A percentile compares a stretch with the other conserved stretches of the same genome.
phyloP scores from a whole-genome alignment of 2,888 invertebrate species.

The Octonoba sinensis region DNA sequence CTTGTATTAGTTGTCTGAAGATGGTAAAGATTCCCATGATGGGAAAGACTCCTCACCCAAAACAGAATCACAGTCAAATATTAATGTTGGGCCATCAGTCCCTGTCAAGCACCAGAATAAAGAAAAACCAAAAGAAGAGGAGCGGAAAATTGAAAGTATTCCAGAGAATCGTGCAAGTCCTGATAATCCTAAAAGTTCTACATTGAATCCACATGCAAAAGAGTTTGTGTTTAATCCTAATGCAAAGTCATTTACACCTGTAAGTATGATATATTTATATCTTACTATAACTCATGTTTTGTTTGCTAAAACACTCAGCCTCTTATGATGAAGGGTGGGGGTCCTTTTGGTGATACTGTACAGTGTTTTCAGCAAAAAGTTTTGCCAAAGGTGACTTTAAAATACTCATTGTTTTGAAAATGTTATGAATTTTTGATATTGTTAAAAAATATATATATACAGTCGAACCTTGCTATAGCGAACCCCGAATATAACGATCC shows the following conservation, averaged over 20 bases:
- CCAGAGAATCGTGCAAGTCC: slow-evolving; percentile 46
- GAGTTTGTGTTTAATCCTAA: slow-evolving; percentile 90
- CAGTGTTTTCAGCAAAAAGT: too few relatives aligned
- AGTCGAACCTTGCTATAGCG: too few relatives aligned
- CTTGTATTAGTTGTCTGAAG: slow-evolving; percentile 35
- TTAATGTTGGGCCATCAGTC: slow-evolving; percentile 7
- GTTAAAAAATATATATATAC: too few relatives aligned
- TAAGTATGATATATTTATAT: slow-evolving; percentile 16
- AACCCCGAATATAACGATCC: too few relatives aligned
- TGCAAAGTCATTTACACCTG: slow-evolving; percentile 86
- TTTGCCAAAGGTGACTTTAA: too few relatives aligned
- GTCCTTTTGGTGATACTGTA: too few relatives aligned
- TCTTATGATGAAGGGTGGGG: too few relatives aligned
- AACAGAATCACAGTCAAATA: slow-evolving; percentile 33
- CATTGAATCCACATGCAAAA: slow-evolving; percentile 88
- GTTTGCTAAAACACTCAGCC: too few relatives aligned
- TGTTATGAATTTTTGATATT: too few relatives aligned
- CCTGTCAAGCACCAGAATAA: slow-evolving; percentile 35
- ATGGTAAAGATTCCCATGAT: slow-evolving; percentile 37
- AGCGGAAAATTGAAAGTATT: slow-evolving; percentile 32
- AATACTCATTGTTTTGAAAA: too few relatives aligned
- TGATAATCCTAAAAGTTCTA: slow-evolving; percentile 79
- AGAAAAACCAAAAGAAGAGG: slow-evolving; percentile 50
- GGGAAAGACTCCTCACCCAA: slow-evolving; percentile 24
- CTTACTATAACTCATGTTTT: too few relatives aligned